Percentiles rank a stretch among this genome's conserved stretches.
These are phyloP conservation scores for Coreius guichenoti DNA, from an alignment of 2,797 vertebrate genomes.

Conservation along the genomic window DNA sequence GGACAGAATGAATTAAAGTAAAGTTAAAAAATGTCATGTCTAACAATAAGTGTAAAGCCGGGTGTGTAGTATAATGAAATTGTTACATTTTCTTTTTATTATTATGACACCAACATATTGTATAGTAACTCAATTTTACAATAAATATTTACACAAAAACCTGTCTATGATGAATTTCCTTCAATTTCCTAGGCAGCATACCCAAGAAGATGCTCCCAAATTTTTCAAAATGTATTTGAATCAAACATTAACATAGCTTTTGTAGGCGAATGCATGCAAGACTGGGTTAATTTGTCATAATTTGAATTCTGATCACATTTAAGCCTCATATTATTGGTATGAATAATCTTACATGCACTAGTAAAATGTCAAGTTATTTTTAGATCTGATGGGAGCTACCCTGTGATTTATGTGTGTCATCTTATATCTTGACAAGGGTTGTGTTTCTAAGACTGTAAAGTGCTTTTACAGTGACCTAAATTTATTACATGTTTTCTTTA, in stretches of 20 bases:
- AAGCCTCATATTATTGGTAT: not conserved
- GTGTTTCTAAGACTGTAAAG: constrained; percentile 11
- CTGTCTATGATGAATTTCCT: not conserved
- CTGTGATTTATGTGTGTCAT: constrained; percentile 29
- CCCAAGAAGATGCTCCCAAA: not conserved
- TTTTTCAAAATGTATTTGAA: not conserved
- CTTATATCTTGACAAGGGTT: constrained; percentile 14
- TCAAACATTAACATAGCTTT: not conserved
- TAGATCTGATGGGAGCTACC: constrained; percentile 36
- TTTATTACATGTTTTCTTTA: not conserved
- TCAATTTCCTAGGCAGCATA: not conserved
- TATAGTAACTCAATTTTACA: not conserved
- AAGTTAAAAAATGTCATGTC: not conserved
- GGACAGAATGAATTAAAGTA: not conserved
- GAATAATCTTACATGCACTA: constrained; percentile 32
- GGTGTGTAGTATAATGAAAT: not conserved
- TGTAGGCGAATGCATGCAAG: not conserved
- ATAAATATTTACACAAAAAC: not conserved
- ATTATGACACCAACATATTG: not conserved
- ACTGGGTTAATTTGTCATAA: constrained; percentile 1
- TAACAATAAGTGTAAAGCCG: not conserved
- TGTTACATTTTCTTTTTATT: not conserved
- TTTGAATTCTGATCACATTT: not conserved
- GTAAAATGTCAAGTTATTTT: constrained; percentile 60
- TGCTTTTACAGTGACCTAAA: constrained; percentile 15